Evolutionary conservation across 2,113 vertebrate genomes (phyloP).

Genomic region (Leptosomus discolor): DNA sequence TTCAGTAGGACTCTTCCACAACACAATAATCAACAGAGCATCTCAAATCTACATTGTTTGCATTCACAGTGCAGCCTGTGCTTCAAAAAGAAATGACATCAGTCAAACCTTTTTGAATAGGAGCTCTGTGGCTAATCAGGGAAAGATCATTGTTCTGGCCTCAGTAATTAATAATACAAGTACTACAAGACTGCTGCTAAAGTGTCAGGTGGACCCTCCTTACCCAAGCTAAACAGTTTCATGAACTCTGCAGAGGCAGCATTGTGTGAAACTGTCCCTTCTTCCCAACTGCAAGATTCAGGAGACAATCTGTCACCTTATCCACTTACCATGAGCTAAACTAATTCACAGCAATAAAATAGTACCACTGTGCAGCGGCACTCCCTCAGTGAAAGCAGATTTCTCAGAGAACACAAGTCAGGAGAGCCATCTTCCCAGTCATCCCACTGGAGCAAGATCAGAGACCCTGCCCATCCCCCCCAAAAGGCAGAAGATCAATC

Average conservation of each 20-base stretch:
- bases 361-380: neutral
- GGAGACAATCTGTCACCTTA: neutral
- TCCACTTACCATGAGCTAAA: neutral
- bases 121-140: neutral
- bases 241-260: neutral
- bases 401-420: neutral
- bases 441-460: neutral
- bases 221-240: neutral
- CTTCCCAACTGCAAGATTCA: neutral
- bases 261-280: neutral
- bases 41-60: neutral
- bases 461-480: rapidly evolving
- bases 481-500: neutral
- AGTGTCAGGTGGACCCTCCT: neutral
- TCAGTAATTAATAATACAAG: neutral
- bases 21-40: neutral
- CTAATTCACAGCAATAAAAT: neutral
- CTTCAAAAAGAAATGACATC: neutral
- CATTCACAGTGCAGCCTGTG: neutral
- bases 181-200: neutral
- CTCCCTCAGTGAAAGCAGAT: neutral
- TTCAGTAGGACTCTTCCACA: neutral
- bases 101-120: neutral
- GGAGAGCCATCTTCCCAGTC: neutral
- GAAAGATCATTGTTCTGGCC: neutral